Evolutionary conservation across 2,888 invertebrate genomes (phyloP), one percentile per base, ranked within the genome.

Genomic region (Euzophera pinguis): DNA sequence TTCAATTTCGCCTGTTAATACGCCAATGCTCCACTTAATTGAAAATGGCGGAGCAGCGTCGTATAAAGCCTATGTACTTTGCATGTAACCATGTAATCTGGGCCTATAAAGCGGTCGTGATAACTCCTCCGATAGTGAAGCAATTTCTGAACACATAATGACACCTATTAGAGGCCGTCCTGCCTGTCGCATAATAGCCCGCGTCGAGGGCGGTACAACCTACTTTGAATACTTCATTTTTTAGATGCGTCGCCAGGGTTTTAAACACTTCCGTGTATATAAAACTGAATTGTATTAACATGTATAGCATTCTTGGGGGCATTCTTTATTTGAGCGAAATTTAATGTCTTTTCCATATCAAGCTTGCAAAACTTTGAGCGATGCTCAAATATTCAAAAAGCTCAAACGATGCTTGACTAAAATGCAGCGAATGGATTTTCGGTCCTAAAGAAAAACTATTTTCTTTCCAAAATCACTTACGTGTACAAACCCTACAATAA

Each of bases 111-210:
- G 66, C 67, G 63, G 55, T 65, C 78, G 71, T 84, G 89, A 88
- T 90, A 86, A 78, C 81, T 84, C 81, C 67, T 80, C 81, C 84
- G 89, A 89, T 89, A 89, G 85, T 81, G 69, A 77, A 83, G 86
- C 87, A 89, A 90, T 90, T 90, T 88, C 87, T 81, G 84, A 78
- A 81, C 85, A 80, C 77, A 71, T 90, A 90, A 90, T 90, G 89
- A 90, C 87, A 90, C 78, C 86, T 85, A 90, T 90, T 90, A 89
- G 71, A 67, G 65, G 73, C 71, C 22, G 22, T 65, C 73, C 82
- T 75, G 79, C 82, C 81, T 87, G 88, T 85, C 88, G 86, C 86
- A 80, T 84, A 86, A 76, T 77, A 68, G 75, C 69, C 47, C 54
- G 49, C 58, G 57, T 57, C 67, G 58, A 64, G 64, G 66, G 63